Evolutionary conservation across 2,888 invertebrate genomes (phyloP).

Genomic region (Bembecia ichneumoniformis): DNA sequence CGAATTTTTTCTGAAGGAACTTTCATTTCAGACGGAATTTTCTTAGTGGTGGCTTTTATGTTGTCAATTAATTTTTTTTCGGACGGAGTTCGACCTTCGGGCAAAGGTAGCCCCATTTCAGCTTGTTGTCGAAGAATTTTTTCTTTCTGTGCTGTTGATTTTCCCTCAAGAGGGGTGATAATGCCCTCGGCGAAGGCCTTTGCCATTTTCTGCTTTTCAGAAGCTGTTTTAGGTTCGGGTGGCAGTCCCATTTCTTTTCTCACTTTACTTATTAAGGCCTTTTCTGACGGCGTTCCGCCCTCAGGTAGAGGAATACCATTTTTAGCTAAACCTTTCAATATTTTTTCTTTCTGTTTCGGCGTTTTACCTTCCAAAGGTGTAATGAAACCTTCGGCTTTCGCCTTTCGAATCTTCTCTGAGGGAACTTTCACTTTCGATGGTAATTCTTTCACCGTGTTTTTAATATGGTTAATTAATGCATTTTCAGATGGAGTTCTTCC

Average conservation of each 20-base stretch:
- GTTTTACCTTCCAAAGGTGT: constrained; percentile 16
- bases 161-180: constrained; percentile 12
- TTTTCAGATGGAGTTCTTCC: constrained; percentile 19
- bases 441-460: constrained; percentile 3
- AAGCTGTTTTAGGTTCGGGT: constrained; percentile 19
- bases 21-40: constrained; percentile 13
- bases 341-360: constrained; percentile 16
- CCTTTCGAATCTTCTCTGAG: constrained; percentile 17
- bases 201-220: constrained; percentile 12
- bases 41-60: constrained; percentile 8
- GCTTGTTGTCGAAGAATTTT: constrained; percentile 11
- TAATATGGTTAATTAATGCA: constrained; percentile 16
- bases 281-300: constrained; percentile 19
- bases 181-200: constrained; percentile 15
- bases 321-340: constrained; percentile 17
- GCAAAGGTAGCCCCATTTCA: constrained; percentile 9
- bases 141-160: constrained; percentile 12
- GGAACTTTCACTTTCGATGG: constrained; percentile 7
- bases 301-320: constrained; percentile 18
- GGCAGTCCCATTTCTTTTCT: constrained; percentile 15
- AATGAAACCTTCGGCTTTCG: constrained; percentile 18
- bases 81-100: constrained; percentile 11
- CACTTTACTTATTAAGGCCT: constrained; percentile 15
- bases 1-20: constrained; percentile 17
- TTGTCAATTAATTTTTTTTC: constrained; percentile 14